Evolutionary conservation across 2,888 invertebrate species (phyloP).

Genomic region (Lamproptera curius): DNA sequence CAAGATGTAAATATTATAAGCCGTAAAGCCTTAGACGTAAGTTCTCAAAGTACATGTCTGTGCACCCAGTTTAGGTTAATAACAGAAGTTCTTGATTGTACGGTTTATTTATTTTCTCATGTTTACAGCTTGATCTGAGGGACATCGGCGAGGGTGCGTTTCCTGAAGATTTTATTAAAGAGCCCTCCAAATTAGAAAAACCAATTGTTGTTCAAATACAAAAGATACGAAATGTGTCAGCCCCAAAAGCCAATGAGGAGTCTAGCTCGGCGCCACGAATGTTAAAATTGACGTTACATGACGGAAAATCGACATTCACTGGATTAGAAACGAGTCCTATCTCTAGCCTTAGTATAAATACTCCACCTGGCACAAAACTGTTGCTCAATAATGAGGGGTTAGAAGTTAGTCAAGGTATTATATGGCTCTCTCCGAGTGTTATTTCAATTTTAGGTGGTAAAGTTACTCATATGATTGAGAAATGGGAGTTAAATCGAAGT

Average conservation of each 20-base stretch:
- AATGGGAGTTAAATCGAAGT: constrained; percentile 88
- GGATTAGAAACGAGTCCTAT: constrained; percentile 88
- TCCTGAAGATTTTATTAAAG: constrained; percentile 82
- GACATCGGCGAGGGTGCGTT: constrained; percentile 88
- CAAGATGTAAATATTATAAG: constrained; percentile 81
- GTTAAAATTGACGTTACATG: constrained; percentile 90
- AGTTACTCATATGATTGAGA: constrained; percentile 89
- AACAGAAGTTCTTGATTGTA: too few species aligned
- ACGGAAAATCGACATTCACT: constrained; percentile 88
- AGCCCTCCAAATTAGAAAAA: constrained; percentile 68
- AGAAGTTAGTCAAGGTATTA: constrained; percentile 83
- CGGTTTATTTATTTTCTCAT: constrained; percentile 10
- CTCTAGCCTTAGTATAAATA: constrained; percentile 84
- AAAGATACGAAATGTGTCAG: constrained; percentile 91
- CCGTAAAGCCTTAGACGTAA: constrained; percentile 84
- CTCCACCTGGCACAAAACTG: constrained; percentile 94
- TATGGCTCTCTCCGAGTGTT: constrained; percentile 83
- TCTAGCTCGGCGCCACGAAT: constrained; percentile 89
- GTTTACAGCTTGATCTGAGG: constrained; percentile 84
- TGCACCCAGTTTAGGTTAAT: not conserved
- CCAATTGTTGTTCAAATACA: constrained; percentile 91
- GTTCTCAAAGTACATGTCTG: constrained; percentile 46
- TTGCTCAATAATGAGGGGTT: constrained; percentile 62
- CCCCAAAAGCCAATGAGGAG: constrained; percentile 94
- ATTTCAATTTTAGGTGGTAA: constrained; percentile 89